Base-by-base conservation (phyloP, 2,797 vertebrate species). In the Momotus momota region DNA sequence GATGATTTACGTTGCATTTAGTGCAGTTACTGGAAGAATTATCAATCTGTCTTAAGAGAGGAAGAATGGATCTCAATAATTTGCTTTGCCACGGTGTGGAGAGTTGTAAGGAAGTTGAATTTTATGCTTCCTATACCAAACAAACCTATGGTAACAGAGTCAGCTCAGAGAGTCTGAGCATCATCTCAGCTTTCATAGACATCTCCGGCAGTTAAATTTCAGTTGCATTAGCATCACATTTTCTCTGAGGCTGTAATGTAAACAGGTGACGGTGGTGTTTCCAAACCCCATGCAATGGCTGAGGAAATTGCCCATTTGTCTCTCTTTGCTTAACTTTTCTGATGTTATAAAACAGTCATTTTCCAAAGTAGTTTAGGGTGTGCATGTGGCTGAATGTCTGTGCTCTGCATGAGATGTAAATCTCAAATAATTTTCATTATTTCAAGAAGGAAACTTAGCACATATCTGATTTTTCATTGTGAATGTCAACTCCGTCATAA, bases 21-120 rank as follows among this genome's bases (percentile, higher is more conserved):
- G 55, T 91, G 72, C 60, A 54, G 46, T 81, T 88, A 90, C 62
- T 84, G 90, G 60, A 86, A 84, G 57, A 95, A 93, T 86, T 92
- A 67, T 52, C 79, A 14, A 11, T 89, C 40, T 86, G 13, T 54
- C 52, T 51, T 72, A 60, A 82, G 65, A 71, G 46, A 69, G 41
- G 62, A 83, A 70, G 86, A 85, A 84, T 77, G 7, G 5, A 52
- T 81, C 51, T 91, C 58, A 62, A 2, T 93, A 82, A 96, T 91
- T 81, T 88, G 16, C 66, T 94, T 95, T 95, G 82, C 66, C 82
- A 19, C 12, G 38, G 58, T 71, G 79, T 66, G 61, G 75, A 95
- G 78, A 72, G 49, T 85, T 83, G 57, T 78, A 72, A 92, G 65
- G 54, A 85, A 86, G 88, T 45, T 89, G 90, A 81, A 86, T 93